These are phyloP conservation scores for Drosophila ohnishii DNA, from an alignment of 1,140 invertebrate species.

Conservation along the genomic window DNA sequence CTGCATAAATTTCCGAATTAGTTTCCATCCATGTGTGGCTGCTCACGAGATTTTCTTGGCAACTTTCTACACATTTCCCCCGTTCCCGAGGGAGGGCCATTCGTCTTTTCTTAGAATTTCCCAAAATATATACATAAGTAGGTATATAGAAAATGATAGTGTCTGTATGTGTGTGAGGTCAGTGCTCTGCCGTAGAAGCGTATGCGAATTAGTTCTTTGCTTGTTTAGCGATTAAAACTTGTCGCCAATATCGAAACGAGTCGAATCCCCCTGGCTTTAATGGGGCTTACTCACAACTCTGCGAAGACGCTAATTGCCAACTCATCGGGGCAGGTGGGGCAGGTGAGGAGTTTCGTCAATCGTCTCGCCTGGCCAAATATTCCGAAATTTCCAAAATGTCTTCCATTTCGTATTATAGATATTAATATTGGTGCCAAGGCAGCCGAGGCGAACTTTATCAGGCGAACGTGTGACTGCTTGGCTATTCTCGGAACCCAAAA, in stretches of 20 bases:
- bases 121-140: constrained; percentile 4
- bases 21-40: constrained; percentile 32
- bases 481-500: constrained; percentile 30
- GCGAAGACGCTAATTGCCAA: constrained; percentile 20
- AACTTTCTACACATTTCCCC: constrained; percentile 13
- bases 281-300: constrained; percentile 7
- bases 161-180: constrained; percentile 53
- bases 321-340: constrained; percentile 4
- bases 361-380: constrained; percentile 10
- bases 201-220: constrained; percentile 14
- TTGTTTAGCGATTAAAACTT: constrained; percentile 27
- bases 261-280: constrained; percentile 5
- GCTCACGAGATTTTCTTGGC: constrained; percentile 72
- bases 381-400: constrained; percentile 12
- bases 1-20: constrained; percentile 43
- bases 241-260: constrained; percentile 18
- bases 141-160: constrained; percentile 22
- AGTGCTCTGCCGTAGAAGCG: constrained; percentile 43
- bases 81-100: constrained; percentile 25
- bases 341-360: constrained; percentile 14
- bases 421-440: constrained; percentile 28
- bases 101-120: constrained; percentile 45
- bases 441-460: constrained; percentile 22
- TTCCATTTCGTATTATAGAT: neutral
- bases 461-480: constrained; percentile 41